Evolutionary conservation across 1,140 invertebrate species (phyloP).

Genomic region (Bilobella aurantiaca): DNA sequence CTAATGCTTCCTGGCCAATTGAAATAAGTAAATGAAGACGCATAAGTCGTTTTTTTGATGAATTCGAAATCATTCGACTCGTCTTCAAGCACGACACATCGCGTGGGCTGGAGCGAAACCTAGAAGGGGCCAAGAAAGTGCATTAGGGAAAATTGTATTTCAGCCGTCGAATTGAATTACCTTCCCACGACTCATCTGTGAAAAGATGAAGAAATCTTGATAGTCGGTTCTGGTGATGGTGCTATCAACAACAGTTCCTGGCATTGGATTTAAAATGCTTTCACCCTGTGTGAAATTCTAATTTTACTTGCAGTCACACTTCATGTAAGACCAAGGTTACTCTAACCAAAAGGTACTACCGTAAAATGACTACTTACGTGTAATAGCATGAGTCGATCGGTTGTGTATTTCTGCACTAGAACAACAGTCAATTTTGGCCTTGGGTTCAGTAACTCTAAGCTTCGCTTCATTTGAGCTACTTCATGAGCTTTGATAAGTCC

Average conservation of each 20-base stretch:
- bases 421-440: slow-evolving; percentile 58
- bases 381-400: slow-evolving; percentile 52
- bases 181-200: slow-evolving; percentile 60
- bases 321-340: neutral
- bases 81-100: slow-evolving; percentile 77
- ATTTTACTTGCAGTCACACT: neutral
- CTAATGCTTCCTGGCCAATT: slow-evolving; percentile 86
- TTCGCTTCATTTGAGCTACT: slow-evolving; percentile 57
- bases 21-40: slow-evolving; percentile 84
- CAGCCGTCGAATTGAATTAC: neutral
- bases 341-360: neutral
- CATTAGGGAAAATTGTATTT: neutral
- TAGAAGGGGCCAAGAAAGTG: neutral
- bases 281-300: neutral
- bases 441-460: slow-evolving; percentile 46
- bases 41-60: slow-evolving; percentile 73
- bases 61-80: slow-evolving; percentile 61
- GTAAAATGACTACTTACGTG: neutral
- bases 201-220: slow-evolving; percentile 81
- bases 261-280: slow-evolving; percentile 57
- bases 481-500: slow-evolving; percentile 59
- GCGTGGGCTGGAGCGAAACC: slow-evolving; percentile 66
- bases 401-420: slow-evolving; percentile 83
- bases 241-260: slow-evolving; percentile 74
- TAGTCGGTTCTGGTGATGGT: slow-evolving; percentile 60